Conservation (phyloP, 2,888 invertebrate genomes). For the Drosophila yooni region DNA sequence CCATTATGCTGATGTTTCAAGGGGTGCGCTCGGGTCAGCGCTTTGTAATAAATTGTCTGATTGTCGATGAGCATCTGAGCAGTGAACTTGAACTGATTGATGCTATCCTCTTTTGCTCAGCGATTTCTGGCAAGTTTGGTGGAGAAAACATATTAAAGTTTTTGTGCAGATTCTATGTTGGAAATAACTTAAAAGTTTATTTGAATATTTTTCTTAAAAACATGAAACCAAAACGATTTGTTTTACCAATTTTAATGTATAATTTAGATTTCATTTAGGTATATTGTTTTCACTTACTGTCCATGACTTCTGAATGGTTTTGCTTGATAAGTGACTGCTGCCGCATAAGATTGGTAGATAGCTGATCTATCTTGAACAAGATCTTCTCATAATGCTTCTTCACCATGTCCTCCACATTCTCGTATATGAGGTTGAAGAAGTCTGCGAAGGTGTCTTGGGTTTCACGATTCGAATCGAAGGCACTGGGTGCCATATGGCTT, state of each 20-base stretch:
- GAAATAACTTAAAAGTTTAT: background rate
- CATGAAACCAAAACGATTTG: background rate
- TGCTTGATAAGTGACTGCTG: conserved; percentile 53
- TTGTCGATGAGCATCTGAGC: conserved; percentile 74
- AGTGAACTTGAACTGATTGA: conserved; percentile 75
- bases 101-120: conserved; percentile 52
- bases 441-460: conserved; percentile 76
- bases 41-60: conserved; percentile 56
- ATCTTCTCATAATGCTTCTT: conserved; percentile 54
- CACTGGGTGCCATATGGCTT: conserved; percentile 1
- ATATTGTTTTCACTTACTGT: conserved; percentile 57
- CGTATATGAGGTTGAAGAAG: conserved; percentile 79
- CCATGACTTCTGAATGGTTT: conserved; percentile 44
- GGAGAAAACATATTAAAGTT: background rate
- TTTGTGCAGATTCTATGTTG: background rate
- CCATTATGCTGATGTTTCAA: conserved; percentile 7
- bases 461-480: conserved; percentile 24
- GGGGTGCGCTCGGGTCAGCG: conserved; percentile 34
- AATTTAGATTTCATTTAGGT: background rate
- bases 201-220: background rate
- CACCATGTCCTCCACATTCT: conserved; percentile 66
- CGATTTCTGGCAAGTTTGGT: conserved; percentile 43
- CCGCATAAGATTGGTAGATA: conserved; percentile 33
- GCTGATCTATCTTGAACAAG: conserved; percentile 36
- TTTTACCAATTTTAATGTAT: background rate